These are phyloP conservation scores for Sebastiscus tertius DNA, from an alignment of 2,797 vertebrate genomes.

Conservation along the genomic window DNA sequence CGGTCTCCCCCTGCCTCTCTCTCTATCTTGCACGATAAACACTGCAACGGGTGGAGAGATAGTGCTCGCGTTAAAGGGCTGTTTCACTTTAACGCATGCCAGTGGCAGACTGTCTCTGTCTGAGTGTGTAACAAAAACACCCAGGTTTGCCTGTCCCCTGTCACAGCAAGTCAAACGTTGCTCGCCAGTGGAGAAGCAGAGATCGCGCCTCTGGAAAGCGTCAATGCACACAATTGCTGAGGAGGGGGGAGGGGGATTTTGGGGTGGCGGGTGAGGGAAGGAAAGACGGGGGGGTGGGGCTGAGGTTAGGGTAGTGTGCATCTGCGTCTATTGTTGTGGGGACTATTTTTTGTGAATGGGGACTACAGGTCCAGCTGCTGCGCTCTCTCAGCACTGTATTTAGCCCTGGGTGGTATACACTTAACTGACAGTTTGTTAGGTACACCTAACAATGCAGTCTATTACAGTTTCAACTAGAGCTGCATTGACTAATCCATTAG, in stretches of 20 bases:
- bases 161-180: conserved; percentile 51
- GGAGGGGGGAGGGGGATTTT: conserved; percentile 70
- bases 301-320: conserved; percentile 62
- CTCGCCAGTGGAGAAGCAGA: conserved; percentile 40
- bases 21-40: conserved; percentile 53
- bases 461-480: neutral
- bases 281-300: conserved; percentile 34
- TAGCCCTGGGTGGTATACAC: conserved; percentile 14
- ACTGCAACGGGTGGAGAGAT: conserved; percentile 38
- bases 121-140: conserved; percentile 12
- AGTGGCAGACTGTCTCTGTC: conserved; percentile 27
- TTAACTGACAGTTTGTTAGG: neutral
- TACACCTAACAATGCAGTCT: neutral
- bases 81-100: conserved; percentile 36
- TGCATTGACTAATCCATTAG: too few species aligned
- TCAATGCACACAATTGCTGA: conserved; percentile 74
- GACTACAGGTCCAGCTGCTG: conserved; percentile 64
- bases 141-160: conserved; percentile 11
- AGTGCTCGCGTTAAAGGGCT: conserved; percentile 38
- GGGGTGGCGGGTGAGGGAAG: conserved; percentile 42
- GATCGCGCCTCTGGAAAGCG: conserved; percentile 72
- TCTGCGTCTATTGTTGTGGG: conserved; percentile 73
- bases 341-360: conserved; percentile 54
- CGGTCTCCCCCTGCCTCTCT: neutral
- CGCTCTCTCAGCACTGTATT: conserved; percentile 40